These are phyloP conservation scores for Smittia sp. DNA, from an alignment of 2,888 invertebrate genomes.

Conservation along the genomic window DNA sequence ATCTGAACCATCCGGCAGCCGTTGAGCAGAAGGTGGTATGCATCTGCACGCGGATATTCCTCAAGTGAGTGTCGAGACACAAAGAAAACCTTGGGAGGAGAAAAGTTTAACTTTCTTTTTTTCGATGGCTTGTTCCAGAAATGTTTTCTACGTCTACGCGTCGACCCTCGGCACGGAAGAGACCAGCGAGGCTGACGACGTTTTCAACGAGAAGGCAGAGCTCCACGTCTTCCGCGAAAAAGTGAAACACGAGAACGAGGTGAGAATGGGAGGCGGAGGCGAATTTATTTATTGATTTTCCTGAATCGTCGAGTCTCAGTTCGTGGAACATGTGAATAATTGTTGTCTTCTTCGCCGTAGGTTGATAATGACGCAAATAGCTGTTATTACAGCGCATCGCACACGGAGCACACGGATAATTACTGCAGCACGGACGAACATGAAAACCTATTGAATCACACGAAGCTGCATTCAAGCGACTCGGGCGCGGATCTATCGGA, in stretches of 20 bases:
- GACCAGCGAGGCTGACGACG: constrained; percentile 43
- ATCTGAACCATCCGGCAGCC: constrained; percentile 39
- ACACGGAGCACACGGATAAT: constrained; percentile 43
- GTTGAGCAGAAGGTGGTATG: constrained; percentile 42
- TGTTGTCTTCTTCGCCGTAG: constrained; percentile 16
- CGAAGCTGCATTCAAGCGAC: constrained; percentile 43
- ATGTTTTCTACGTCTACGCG: constrained; percentile 40
- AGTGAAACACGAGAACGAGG: constrained; percentile 28
- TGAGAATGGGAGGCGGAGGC: neutral
- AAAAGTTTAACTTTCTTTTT: neutral
- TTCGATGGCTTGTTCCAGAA: constrained; percentile 38
- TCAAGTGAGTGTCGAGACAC: constrained; percentile 41
- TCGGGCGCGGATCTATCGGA: constrained; percentile 44
- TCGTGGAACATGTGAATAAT: neutral
- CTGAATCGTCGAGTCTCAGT: no score
- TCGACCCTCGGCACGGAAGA: constrained; percentile 42
- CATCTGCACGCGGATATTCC: constrained; percentile 43
- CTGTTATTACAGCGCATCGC: constrained; percentile 44
- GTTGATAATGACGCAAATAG: constrained; percentile 43
- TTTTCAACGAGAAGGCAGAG: constrained; percentile 42
- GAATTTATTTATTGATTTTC: constrained; percentile 20
- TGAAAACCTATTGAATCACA: constrained; percentile 36
- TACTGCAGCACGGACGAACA: constrained; percentile 44
- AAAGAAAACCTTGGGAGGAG: neutral
- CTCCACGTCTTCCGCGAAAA: constrained; percentile 19